phyloP scores from a whole-genome alignment of 30 jellyfish, hydroid and myxozoan genomes.

The Sanderia malayensis region DNA sequence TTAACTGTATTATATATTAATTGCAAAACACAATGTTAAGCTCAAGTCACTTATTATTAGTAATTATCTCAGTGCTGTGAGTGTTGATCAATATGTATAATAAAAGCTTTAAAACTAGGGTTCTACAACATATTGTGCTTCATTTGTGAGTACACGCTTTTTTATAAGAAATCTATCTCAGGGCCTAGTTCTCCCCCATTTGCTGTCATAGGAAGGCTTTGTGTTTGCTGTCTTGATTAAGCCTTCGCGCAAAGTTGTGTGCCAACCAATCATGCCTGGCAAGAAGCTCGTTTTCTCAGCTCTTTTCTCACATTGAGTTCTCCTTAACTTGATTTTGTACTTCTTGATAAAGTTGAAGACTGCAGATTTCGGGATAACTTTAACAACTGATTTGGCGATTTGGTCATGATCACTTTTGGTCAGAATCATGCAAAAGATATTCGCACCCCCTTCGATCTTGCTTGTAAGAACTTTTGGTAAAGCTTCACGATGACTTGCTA shows the following conservation, averaged over 20 bases:
- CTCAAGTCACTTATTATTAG: too few species aligned
- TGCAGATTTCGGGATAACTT: conserved; percentile 24
- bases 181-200: conserved; percentile 64
- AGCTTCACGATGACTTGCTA: conserved; percentile 13
- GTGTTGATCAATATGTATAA: too few species aligned
- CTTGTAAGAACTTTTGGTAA: conserved; percentile 10
- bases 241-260: conserved; percentile 58
- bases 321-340: conserved; percentile 44
- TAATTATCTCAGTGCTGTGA: too few species aligned
- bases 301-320: conserved; percentile 43
- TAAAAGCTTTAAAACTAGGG: too few species aligned
- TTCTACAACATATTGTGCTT: too few species aligned
- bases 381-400: conserved; percentile 1
- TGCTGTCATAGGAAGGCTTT: conserved; percentile 36
- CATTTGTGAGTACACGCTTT: too few species aligned
- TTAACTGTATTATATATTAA: too few species aligned
- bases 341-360: conserved; percentile 13
- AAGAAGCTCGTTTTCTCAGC: conserved; percentile 16
- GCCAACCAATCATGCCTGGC: conserved; percentile 42
- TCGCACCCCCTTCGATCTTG: conserved; percentile 21
- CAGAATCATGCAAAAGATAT: conserved; percentile 37
- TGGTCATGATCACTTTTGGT: conserved; percentile 16
- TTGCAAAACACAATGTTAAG: too few species aligned
- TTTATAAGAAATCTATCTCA: too few species aligned
- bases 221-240: conserved; percentile 38